Base-by-base conservation (phyloP, 2,113 vertebrate species). In the Callionymus lyra region DNA sequence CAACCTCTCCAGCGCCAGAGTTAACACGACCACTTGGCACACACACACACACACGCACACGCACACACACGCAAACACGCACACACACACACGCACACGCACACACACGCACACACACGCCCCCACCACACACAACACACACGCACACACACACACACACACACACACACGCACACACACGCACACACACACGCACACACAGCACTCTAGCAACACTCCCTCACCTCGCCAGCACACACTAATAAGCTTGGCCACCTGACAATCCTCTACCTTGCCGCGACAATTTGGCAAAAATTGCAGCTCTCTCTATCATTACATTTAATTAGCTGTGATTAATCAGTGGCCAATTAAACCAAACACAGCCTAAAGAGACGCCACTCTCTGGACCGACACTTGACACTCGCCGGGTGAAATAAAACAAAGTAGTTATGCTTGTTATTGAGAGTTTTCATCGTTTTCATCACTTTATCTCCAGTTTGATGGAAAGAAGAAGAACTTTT, bases 271-370 rank as follows among this genome's bases (percentile, higher is more conserved):
- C 72, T 68, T 68, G 72, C 68, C 45, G 48, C 63, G 77, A 71
- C 59, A 74, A 76, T 82, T 82, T 78, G 78, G 72, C 65, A 68
- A 65, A 65, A 82, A 82, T 79, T 79, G 64, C 78, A 79, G 77
- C 76, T 81, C 76, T 84, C 74, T 82, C 77, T 73, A 79, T 78
- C 76, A 79, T 85, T 85, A 85, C 83, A 81, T 79, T 84, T 84
- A 86, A 86, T 85, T 85, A 84, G 79, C 77, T 74, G 71, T 80
- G 79, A 84, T 85, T 85, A 84, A 84, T 84, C 79, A 84, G 76
- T 79, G 77, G 72, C 71, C 84, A 85, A 86, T 86, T 86, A 86
- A 73, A 84, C 74, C 79, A 82, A 84, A 80, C 75, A 81, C 44
- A 70, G 63, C 65, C 77, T 76, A 76, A 77, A 74, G 70, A 71